A percentile compares a stretch with the other conserved stretches of the same genome.
Evolutionary conservation across 2,888 invertebrate genomes (phyloP).

Genomic region (Leptinotarsa haldemani): DNA sequence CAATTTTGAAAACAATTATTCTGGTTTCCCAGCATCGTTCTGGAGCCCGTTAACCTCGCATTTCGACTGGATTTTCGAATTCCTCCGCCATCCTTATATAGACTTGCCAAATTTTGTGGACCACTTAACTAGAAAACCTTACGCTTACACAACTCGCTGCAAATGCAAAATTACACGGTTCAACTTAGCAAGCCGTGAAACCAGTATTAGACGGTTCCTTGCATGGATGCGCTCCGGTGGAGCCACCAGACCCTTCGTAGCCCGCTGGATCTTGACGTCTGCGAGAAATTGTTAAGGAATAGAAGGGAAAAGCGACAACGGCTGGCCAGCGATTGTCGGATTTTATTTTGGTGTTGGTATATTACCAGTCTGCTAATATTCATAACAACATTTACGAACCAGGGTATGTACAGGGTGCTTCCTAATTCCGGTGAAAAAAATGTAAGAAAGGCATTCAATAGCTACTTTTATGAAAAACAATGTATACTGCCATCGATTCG

Average conservation of each 20-base stretch:
- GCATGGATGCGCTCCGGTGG: slow-evolving; percentile 64
- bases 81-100: slow-evolving; percentile 68
- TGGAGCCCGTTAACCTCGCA: slow-evolving; percentile 42
- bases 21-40: slow-evolving; percentile 11
- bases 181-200: slow-evolving; percentile 72
- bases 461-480: too few relatives aligned
- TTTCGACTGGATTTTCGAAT: slow-evolving; percentile 58
- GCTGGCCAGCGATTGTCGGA: not conserved
- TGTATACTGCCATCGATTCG: too few relatives aligned
- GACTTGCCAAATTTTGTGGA: slow-evolving; percentile 72
- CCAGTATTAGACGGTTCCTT: slow-evolving; percentile 65
- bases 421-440: too few relatives aligned
- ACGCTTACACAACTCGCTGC: slow-evolving; percentile 68
- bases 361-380: not conserved
- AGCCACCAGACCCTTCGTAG: slow-evolving; percentile 44
- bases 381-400: too few relatives aligned
- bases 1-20: not conserved
- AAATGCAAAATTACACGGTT: slow-evolving; percentile 73
- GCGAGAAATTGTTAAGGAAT: not conserved
- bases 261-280: slow-evolving; percentile 34
- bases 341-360: not conserved
- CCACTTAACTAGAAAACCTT: slow-evolving; percentile 74
- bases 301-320: not conserved
- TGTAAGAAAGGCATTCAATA: too few relatives aligned
- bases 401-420: too few relatives aligned